Evolutionary conservation across 2,797 vertebrate genomes (phyloP).

Genomic region (Fringilla coelebs): DNA sequence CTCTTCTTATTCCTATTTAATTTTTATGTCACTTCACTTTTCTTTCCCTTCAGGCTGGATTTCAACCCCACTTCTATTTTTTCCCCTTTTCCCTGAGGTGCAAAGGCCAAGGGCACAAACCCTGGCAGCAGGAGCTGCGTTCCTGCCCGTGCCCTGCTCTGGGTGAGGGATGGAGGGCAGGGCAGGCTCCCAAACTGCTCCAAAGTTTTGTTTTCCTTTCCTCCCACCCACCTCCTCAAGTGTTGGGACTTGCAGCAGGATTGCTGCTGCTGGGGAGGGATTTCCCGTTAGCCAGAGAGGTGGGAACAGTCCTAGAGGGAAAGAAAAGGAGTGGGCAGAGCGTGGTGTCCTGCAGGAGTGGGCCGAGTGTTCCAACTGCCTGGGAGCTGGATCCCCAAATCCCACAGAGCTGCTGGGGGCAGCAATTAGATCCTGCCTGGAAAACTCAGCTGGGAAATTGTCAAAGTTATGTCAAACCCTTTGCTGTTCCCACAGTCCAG

Average conservation of each 20-base stretch:
- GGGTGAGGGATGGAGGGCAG: neutral
- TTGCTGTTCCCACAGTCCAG: accelerated
- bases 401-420: neutral
- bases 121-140: neutral
- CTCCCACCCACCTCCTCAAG: neutral
- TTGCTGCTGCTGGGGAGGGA: neutral
- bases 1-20: no score
- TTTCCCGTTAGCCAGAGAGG: neutral
- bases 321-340: neutral
- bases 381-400: neutral
- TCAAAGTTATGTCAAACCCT: neutral
- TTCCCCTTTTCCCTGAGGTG: neutral
- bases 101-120: conserved; percentile 12
- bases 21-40: neutral
- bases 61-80: neutral
- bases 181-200: neutral
- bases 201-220: conserved; percentile 8
- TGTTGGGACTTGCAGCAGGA: neutral
- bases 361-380: neutral
- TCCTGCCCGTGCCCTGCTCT: neutral
- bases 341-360: neutral
- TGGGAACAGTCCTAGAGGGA: neutral
- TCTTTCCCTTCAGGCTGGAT: neutral
- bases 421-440: neutral
- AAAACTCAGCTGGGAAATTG: neutral